Evolutionary conservation across 2,113 vertebrate genomes (phyloP), one percentile per base, ranked within the genome.

Genomic region (Merops nubicus): DNA sequence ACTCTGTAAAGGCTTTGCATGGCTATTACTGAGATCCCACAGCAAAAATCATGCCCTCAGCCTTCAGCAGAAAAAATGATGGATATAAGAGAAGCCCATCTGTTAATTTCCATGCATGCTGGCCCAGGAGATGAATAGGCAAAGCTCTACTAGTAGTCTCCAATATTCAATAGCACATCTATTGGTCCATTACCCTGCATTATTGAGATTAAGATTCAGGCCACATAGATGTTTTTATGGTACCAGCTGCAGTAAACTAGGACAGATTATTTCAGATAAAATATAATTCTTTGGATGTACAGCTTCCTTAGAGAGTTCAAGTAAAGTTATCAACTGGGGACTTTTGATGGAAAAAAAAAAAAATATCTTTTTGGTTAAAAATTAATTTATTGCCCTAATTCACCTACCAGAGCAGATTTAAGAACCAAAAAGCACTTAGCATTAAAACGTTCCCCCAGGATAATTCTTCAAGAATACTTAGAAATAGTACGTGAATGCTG

Each of bases 341-440:
- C 23, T 82, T 87, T 18, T 60, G 65, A 87, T 47, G 15, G 51
- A 56, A 81, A 73, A 54, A 86, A 72, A 56, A 81, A 73, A 54
- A 86, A 72, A 33, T 2, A 48, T 73, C 2, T 56, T 94, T 93
- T 82, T 77, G 16, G 22, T 86, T 74, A 87, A 92, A 95, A 78
- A 62, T 74, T 2, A 89, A 92, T 45, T 16, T 4, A 63, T 88
- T 59, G 47, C 33, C 60, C 90, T 83, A 88, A 57, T 57, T 54
- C 11, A 76, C 54, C 68, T 85, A 80, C 54, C 64, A 10, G 1
- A 75, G 47, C 23, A 86, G 23, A 70, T 90, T 63, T 21, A 81
- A 93, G 69, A 80, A 45, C 48, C 67, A 83, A 89, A 96, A 96
- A 80, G 18, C 43, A 85, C 70, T 92, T 86, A 43, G 51, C 50